These are phyloP conservation scores for Paralvinella palmiformis DNA, from an alignment of 1,140 invertebrate species.

Conservation along the genomic window DNA sequence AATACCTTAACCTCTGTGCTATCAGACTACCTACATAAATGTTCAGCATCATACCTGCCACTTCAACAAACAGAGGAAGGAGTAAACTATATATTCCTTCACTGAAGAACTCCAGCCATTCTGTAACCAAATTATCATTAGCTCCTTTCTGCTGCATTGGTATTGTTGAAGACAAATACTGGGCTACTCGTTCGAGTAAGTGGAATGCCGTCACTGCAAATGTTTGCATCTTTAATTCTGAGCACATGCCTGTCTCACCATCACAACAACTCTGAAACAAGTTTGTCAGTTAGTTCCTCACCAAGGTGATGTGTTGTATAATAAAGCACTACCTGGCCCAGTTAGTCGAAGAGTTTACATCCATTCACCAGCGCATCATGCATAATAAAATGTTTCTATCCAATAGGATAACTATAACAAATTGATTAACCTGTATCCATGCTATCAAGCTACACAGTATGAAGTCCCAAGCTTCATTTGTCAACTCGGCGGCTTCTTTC, in stretches of 20 bases:
- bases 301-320: not conserved
- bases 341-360: not conserved
- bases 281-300: not conserved
- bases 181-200: constrained; percentile 14
- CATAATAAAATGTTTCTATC: not conserved
- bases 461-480: constrained; percentile 59
- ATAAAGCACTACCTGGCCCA: not conserved
- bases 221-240: constrained; percentile 16
- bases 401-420: too few species aligned
- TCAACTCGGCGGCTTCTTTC: constrained; percentile 15
- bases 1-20: too few species aligned
- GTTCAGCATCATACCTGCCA: constrained; percentile 29
- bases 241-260: not conserved
- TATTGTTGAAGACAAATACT: constrained; percentile 16
- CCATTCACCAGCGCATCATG: not conserved
- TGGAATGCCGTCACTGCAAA: constrained; percentile 20
- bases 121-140: constrained; percentile 48
- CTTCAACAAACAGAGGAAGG: constrained; percentile 33
- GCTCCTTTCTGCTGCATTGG: constrained; percentile 4
- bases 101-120: constrained; percentile 50
- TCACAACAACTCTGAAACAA: not conserved
- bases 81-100: constrained; percentile 34
- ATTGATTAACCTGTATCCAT: constrained; percentile 55
- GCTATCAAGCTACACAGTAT: constrained; percentile 59
- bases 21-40: too few species aligned